Evolutionary conservation across 1,140 invertebrate genomes (phyloP).

Genomic region (Paralvinella palmiformis): DNA sequence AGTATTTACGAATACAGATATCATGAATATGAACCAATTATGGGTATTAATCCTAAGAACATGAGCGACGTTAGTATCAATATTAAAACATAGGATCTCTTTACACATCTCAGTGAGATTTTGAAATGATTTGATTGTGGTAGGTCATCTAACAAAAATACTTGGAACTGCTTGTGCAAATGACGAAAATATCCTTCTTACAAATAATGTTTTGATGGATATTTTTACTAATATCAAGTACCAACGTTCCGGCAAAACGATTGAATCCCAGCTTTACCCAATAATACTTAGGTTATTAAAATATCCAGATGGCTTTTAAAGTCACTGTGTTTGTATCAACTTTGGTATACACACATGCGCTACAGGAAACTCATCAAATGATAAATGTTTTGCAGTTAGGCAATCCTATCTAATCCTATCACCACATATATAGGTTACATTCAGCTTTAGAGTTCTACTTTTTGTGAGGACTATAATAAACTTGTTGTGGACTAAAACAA

Average conservation of each 20-base stretch:
- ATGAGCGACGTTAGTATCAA: neutral
- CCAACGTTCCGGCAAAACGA: neutral
- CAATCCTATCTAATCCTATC: neutral
- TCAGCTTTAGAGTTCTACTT: neutral
- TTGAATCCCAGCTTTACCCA: neutral
- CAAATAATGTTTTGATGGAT: neutral
- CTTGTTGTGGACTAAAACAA: neutral
- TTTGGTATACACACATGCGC: neutral
- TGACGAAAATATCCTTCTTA: neutral
- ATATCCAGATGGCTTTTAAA: neutral
- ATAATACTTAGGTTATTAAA: neutral
- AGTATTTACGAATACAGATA: neutral
- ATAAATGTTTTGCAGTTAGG: neutral
- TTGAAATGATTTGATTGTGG: neutral
- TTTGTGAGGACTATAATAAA: neutral
- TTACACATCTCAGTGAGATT: neutral
- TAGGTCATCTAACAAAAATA: neutral
- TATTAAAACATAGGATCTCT: neutral
- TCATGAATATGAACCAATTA: constrained; percentile 3
- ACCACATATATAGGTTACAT: neutral
- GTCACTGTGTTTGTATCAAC: neutral
- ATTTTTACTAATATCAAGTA: neutral
- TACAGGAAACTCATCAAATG: neutral
- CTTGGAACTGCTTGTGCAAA: neutral
- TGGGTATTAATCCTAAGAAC: neutral